Conservation (phyloP, 1,140 invertebrate species). For the Kradibia gibbosae region DNA sequence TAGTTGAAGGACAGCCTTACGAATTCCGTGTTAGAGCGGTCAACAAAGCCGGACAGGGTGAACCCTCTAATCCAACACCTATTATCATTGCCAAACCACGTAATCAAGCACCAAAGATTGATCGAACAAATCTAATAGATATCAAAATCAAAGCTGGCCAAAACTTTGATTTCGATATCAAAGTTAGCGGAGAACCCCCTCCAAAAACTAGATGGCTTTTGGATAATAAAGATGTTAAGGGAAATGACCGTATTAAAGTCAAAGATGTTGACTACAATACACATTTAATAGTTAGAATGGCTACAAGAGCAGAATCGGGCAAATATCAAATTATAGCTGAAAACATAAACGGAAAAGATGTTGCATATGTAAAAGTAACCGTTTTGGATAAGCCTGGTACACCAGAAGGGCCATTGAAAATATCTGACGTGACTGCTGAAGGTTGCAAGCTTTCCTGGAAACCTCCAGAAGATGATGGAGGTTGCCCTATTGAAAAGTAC, state of each 20-base stretch:
- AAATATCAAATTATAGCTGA: constrained; percentile 93
- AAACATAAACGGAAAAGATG: constrained; percentile 94
- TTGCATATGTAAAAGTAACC: constrained; percentile 91
- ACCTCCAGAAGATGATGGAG: constrained; percentile 92
- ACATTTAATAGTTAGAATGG: constrained; percentile 87
- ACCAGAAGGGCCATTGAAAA: constrained; percentile 93
- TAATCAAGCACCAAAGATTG: constrained; percentile 89
- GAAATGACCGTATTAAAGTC: constrained; percentile 81
- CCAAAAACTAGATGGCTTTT: constrained; percentile 92
- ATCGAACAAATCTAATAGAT: constrained; percentile 88
- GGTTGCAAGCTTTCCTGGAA: constrained; percentile 91
- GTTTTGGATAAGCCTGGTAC: constrained; percentile 92
- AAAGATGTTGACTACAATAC: constrained; percentile 92
- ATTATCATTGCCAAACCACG: constrained; percentile 92
- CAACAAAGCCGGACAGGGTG: constrained; percentile 94
- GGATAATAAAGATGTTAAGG: constrained; percentile 81
- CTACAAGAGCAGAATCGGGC: constrained; percentile 91
- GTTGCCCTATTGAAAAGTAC: constrained; percentile 91
- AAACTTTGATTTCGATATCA: constrained; percentile 86
- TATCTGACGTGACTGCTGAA: constrained; percentile 88
- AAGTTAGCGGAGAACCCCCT: constrained; percentile 90
- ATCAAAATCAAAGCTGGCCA: constrained; percentile 92
- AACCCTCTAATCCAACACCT: constrained; percentile 89
- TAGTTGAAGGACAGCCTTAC: constrained; percentile 92
- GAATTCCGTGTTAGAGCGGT: constrained; percentile 93